These are phyloP conservation scores for Drosophila ezoana DNA, from an alignment of 2,888 invertebrate genomes.

Conservation along the genomic window DNA sequence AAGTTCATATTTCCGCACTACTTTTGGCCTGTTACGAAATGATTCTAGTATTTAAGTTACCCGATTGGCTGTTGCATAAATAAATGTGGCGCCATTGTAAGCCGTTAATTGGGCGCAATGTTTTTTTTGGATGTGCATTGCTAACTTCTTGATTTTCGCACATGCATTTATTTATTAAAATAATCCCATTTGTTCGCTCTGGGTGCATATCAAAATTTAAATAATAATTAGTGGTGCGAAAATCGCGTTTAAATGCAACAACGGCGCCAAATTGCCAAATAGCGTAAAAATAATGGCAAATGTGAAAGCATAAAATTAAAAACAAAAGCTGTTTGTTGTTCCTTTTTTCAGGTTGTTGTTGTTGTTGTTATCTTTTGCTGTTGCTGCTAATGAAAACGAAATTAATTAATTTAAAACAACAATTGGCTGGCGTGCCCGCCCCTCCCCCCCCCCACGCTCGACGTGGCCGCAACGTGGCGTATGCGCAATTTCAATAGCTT, in stretches of 20 bases:
- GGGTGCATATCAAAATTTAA: constrained; percentile 71
- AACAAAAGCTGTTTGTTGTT: constrained; percentile 45
- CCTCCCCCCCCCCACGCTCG: constrained; percentile 8
- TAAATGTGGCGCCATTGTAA: constrained; percentile 20
- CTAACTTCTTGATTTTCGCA: constrained; percentile 62
- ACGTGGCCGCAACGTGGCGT: constrained; percentile 31
- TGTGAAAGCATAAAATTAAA: constrained; percentile 70
- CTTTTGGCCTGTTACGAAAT: not conserved
- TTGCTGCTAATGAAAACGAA: constrained; percentile 69
- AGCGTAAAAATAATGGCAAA: constrained; percentile 67
- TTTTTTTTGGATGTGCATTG: constrained; percentile 38
- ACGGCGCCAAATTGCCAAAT: constrained; percentile 67
- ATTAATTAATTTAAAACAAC: constrained; percentile 77
- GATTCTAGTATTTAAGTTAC: not conserved
- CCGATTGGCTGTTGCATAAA: not conserved
- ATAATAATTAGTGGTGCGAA: constrained; percentile 77
- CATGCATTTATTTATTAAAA: constrained; percentile 73
- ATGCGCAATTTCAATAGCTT: constrained; percentile 63
- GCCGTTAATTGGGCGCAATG: constrained; percentile 54
- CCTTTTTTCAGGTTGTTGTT: constrained; percentile 13
- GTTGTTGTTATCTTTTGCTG: constrained; percentile 19
- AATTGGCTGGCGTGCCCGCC: constrained; percentile 54
- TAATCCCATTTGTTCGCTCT: constrained; percentile 66
- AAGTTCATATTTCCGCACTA: no score
- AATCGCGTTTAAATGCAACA: constrained; percentile 70